Evolutionary conservation across 2,888 invertebrate species (phyloP).

Genomic region (Apotomis capreana): DNA sequence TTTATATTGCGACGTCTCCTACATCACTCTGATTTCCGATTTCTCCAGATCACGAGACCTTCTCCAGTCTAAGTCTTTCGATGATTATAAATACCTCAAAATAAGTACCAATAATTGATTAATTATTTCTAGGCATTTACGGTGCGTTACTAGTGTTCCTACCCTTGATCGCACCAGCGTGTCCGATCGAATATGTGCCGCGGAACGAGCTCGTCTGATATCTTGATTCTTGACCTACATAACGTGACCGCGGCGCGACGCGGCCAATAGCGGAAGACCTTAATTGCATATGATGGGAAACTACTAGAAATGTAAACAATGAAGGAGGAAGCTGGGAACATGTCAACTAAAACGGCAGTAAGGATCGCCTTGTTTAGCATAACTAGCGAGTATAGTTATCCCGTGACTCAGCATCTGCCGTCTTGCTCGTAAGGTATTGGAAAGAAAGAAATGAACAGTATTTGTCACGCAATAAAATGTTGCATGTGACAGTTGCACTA

Average conservation of each 20-base stretch:
- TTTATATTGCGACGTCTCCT: too few relatives aligned
- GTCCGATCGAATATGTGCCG: conserved; percentile 60
- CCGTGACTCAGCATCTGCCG: too few relatives aligned
- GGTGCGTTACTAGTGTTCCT: not conserved
- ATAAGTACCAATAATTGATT: not conserved
- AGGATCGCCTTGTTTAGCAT: too few relatives aligned
- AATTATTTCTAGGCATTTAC: not conserved
- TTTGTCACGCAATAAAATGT: too few relatives aligned
- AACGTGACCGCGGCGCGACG: conserved; percentile 64
- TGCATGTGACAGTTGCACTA: too few relatives aligned
- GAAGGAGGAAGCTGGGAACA: not conserved
- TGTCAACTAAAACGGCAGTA: not conserved
- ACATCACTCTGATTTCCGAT: too few relatives aligned
- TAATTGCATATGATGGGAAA: conserved; percentile 59
- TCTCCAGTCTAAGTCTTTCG: not conserved
- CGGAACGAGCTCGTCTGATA: conserved; percentile 63
- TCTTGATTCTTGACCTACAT: conserved; percentile 79
- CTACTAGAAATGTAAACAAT: conserved; percentile 10
- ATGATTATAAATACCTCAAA: not conserved
- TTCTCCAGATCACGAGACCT: too few relatives aligned
- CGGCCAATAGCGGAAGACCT: conserved; percentile 63
- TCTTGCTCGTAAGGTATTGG: too few relatives aligned
- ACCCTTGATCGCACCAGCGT: conserved; percentile 26
- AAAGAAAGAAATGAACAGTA: too few relatives aligned
- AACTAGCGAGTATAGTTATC: too few relatives aligned